Conservation (phyloP, 1,140 invertebrate species). For the Panonychus citri region DNA sequence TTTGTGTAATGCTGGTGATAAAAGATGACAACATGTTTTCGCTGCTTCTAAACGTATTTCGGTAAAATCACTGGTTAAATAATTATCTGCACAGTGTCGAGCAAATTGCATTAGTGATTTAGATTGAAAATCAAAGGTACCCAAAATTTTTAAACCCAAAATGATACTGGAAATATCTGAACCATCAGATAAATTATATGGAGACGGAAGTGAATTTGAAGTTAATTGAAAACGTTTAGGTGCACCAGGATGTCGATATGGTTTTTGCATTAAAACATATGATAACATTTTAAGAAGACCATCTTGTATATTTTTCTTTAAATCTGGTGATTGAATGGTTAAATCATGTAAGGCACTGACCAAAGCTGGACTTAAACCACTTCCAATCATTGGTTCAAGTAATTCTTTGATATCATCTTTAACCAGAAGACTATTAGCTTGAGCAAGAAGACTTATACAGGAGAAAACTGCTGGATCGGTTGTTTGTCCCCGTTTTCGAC, state of each 20-base stretch:
- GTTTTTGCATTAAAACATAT: slow-evolving; percentile 66
- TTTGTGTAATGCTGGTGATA: slow-evolving; percentile 45
- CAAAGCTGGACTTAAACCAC: slow-evolving; percentile 58
- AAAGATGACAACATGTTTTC: slow-evolving; percentile 63
- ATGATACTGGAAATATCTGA: slow-evolving; percentile 45
- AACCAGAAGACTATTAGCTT: slow-evolving; percentile 51
- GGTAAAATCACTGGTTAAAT: slow-evolving; percentile 67
- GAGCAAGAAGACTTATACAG: slow-evolving; percentile 74
- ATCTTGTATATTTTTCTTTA: slow-evolving; percentile 75
- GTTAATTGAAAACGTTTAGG: slow-evolving; percentile 22
- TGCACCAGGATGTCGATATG: slow-evolving; percentile 49
- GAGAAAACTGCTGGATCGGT: slow-evolving; percentile 70
- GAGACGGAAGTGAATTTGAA: slow-evolving; percentile 10
- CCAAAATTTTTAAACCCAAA: slow-evolving; percentile 72
- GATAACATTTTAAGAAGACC: slow-evolving; percentile 65
- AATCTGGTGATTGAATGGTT: slow-evolving; percentile 55
- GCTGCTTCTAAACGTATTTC: slow-evolving; percentile 85
- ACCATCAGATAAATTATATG: slow-evolving; percentile 8
- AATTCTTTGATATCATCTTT: slow-evolving; percentile 46
- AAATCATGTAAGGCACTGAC: slow-evolving; percentile 74
- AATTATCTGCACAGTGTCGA: slow-evolving; percentile 68
- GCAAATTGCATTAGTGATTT: slow-evolving; percentile 80
- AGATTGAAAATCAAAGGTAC: slow-evolving; percentile 85
- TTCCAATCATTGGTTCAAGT: slow-evolving; percentile 72
- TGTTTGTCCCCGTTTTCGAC: slow-evolving; percentile 27